Percentiles rank a stretch among this genome's conserved stretches.
Evolutionary conservation across 2,113 vertebrate genomes (phyloP).

Genomic region (Gasterosteus aculeatus): DNA sequence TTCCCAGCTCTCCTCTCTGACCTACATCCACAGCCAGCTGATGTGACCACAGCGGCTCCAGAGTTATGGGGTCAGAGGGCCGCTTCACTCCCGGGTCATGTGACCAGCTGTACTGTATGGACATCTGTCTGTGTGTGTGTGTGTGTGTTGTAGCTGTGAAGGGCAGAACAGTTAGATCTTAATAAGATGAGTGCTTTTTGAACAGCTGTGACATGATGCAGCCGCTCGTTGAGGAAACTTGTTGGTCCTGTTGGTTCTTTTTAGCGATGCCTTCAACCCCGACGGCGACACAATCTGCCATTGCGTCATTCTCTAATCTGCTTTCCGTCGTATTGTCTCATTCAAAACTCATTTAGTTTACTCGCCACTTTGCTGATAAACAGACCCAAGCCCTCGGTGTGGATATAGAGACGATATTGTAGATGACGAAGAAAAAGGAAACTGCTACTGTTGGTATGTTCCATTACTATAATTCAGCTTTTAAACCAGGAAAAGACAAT

Average conservation of each 20-base stretch:
- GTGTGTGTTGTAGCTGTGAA: neutral
- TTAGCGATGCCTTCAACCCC: neutral
- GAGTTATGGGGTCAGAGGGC: constrained; percentile 73
- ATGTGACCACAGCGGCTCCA: constrained; percentile 55
- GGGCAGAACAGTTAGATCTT: neutral
- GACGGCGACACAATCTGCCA: neutral
- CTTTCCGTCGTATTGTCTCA: constrained; percentile 19
- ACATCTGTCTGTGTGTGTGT: neutral
- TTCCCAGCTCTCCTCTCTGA: constrained; percentile 41
- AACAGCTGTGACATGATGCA: neutral
- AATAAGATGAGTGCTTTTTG: neutral
- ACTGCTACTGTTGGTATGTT: neutral
- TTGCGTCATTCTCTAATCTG: constrained; percentile 9
- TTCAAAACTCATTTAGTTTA: neutral
- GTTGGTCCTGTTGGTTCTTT: neutral
- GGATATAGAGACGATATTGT: neutral
- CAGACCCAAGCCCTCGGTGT: neutral
- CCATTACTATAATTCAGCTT: neutral
- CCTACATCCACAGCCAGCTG: constrained; percentile 44
- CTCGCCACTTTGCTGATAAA: neutral
- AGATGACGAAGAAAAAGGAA: neutral
- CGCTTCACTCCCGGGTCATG: constrained; percentile 48
- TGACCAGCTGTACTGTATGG: constrained; percentile 46
- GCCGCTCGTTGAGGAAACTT: neutral
- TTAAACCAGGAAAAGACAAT: too few relatives aligned